These are phyloP conservation scores for Choreutis nemorana DNA, from an alignment of 2,888 invertebrate genomes.

Conservation along the genomic window DNA sequence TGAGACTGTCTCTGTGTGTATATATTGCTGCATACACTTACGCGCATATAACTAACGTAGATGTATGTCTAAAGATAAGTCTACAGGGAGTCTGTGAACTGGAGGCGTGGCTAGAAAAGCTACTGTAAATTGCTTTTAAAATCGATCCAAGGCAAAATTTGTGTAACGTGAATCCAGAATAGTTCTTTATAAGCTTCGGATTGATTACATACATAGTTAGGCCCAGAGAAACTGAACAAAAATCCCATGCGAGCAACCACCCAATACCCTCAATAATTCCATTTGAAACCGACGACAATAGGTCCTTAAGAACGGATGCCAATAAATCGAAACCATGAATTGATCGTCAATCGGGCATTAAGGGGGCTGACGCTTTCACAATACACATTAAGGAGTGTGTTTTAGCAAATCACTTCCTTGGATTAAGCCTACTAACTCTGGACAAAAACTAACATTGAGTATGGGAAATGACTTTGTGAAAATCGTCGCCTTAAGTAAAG, in stretches of 20 bases:
- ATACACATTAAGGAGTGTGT: conserved; percentile 60
- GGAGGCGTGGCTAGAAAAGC: too few relatives aligned
- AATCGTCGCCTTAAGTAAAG: conserved; percentile 48
- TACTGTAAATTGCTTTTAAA: too few relatives aligned
- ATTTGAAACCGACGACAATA: conserved; percentile 45
- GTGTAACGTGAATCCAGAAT: too few relatives aligned
- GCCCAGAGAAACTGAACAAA: too few relatives aligned
- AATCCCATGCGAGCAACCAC: too few relatives aligned
- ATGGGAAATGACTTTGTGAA: conserved; percentile 59
- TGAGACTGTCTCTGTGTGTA: background rate
- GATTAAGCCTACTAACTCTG: conserved; percentile 32
- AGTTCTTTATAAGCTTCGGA: too few relatives aligned
- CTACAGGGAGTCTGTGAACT: too few relatives aligned
- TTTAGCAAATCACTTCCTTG: conserved; percentile 63
- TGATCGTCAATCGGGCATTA: conserved; percentile 57
- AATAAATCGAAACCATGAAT: conserved; percentile 52
- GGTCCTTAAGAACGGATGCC: conserved; percentile 45
- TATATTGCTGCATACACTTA: too few relatives aligned
- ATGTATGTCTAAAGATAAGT: too few relatives aligned
- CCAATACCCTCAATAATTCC: conserved; percentile 44
- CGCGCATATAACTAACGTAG: too few relatives aligned
- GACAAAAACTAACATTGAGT: conserved; percentile 52
- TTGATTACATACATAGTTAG: too few relatives aligned
- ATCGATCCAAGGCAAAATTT: too few relatives aligned
- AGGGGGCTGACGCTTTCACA: conserved; percentile 49